A percentile compares a stretch with the other conserved stretches of the same genome.
These are phyloP conservation scores for Cryptotermes secundus DNA, from an alignment of 1,140 invertebrate species.

Conservation along the genomic window DNA sequence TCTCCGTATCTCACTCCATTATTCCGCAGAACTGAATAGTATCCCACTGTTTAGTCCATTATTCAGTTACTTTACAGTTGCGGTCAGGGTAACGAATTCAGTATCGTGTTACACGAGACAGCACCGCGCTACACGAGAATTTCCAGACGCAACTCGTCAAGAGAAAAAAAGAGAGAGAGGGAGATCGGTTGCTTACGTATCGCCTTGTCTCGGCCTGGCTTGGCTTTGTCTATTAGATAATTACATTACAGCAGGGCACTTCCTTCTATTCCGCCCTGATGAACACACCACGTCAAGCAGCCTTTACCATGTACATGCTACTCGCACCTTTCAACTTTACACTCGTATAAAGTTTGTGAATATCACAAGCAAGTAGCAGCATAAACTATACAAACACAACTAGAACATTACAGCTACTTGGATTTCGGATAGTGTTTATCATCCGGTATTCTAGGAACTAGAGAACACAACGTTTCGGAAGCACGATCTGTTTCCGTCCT, in stretches of 20 bases:
- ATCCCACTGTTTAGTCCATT: too few relatives aligned
- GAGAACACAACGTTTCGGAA: too few relatives aligned
- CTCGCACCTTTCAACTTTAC: neutral
- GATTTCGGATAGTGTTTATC: too few relatives aligned
- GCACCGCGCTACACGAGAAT: too few relatives aligned
- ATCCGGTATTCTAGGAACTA: too few relatives aligned
- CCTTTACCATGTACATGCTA: neutral
- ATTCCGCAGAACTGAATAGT: neutral
- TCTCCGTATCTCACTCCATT: too few relatives aligned
- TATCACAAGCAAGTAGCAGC: neutral
- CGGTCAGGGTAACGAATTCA: neutral
- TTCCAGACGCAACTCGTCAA: neutral
- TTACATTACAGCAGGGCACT: neutral
- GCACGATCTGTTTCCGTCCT: too few relatives aligned
- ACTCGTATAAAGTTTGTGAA: neutral
- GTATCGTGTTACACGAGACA: neutral
- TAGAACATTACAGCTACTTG: too few relatives aligned
- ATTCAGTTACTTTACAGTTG: neutral
- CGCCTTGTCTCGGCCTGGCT: neutral
- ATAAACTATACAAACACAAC: neutral
- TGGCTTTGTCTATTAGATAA: slow-evolving; percentile 1
- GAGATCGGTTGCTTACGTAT: neutral
- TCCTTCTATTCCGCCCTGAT: neutral
- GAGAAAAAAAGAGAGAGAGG: neutral
- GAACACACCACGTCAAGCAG: neutral